Conservation (phyloP, 2,797 vertebrate species). For the Sphenopsis melanotis region DNA sequence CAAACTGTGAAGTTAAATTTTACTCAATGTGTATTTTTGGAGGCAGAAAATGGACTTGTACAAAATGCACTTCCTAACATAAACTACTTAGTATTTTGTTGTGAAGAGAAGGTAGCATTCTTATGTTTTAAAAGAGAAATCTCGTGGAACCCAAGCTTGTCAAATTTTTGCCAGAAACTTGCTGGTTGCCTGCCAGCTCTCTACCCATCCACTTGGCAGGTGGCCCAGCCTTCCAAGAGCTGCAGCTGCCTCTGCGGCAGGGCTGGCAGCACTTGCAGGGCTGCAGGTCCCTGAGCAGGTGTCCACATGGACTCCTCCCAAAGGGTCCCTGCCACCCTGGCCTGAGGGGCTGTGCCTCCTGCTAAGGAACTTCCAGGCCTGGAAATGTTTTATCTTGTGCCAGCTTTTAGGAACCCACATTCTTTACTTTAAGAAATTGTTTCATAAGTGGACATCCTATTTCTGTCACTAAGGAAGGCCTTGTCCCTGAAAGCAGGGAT, state of each 20-base stretch:
- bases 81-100: neutral
- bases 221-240: neutral
- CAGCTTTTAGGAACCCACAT: neutral
- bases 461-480: neutral
- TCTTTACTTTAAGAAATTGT: neutral
- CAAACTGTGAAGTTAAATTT: neutral
- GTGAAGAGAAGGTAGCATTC: neutral
- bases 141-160: neutral
- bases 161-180: neutral
- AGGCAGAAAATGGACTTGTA: neutral
- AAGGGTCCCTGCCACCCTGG: rapidly evolving
- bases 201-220: neutral
- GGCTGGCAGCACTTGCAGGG: neutral
- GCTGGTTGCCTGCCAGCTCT: neutral
- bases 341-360: neutral
- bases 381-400: neutral
- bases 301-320: neutral
- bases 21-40: rapidly evolving
- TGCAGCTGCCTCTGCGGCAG: neutral
- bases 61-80: neutral
- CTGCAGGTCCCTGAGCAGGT: neutral
- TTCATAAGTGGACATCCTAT: neutral
- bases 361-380: neutral
- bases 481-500: neutral
- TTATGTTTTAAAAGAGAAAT: neutral